A percentile compares a stretch with the other conserved stretches of the same genome.
phyloP scores from a whole-genome alignment of 2,888 invertebrate species.

The Apamea anceps region DNA sequence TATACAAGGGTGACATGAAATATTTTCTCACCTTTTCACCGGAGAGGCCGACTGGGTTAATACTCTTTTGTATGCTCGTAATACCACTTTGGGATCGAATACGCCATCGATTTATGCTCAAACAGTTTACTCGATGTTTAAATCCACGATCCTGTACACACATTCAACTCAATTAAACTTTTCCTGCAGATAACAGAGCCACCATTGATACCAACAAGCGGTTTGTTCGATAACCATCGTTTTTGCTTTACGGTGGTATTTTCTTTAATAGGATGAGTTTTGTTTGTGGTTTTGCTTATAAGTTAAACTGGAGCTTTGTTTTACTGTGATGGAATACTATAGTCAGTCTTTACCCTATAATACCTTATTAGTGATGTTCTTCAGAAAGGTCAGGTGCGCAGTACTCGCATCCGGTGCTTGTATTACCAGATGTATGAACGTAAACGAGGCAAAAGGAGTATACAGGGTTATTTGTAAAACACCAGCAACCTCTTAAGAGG shows the following conservation, averaged over 20 bases:
- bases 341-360: neutral
- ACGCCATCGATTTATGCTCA: conserved; percentile 14
- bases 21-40: conserved; percentile 53
- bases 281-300: conserved; percentile 16
- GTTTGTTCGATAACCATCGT: conserved; percentile 21
- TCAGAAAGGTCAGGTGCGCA: no score
- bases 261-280: conserved; percentile 36
- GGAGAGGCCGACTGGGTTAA: conserved; percentile 32
- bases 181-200: conserved; percentile 35
- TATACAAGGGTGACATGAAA: conserved; percentile 54
- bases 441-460: neutral
- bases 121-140: conserved; percentile 17
- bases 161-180: conserved; percentile 51
- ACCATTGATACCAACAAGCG: conserved; percentile 41
- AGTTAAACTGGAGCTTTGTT: neutral
- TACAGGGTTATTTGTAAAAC: no score
- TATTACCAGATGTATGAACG: neutral
- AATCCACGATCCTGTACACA: conserved; percentile 25
- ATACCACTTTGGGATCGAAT: conserved; percentile 32
- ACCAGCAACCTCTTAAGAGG: no score
- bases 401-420: no score
- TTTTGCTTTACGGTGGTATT: conserved; percentile 27
- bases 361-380: neutral
- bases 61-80: conserved; percentile 38
- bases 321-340: neutral